Evolutionary conservation across 2,113 vertebrate species (phyloP), one percentile per base, ranked within the genome.

Genomic region (Lamprotornis superbus): DNA sequence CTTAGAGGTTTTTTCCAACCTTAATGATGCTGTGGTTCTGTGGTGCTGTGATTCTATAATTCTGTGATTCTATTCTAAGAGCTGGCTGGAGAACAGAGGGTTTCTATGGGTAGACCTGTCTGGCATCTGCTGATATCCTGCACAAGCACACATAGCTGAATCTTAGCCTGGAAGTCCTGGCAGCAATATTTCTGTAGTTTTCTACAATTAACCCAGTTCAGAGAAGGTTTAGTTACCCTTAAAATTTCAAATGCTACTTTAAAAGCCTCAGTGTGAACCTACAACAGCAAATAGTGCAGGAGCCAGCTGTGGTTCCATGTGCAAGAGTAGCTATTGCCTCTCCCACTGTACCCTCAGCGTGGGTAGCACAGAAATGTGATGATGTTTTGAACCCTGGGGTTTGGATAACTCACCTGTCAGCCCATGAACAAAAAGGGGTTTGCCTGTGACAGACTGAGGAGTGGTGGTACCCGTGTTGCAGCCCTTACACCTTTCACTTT

Each of bases 271-370:
- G 11, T 27, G 15, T 42, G n/a, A 40, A 44, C 40, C n/a, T n/a
- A 8, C 7, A 25, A 3, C 11, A 78, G 40, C 61, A 68, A 47
- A 73, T 0, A 53, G 42, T 4, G 5, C 6, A 6, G 7, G 35
- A 42, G 33, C n/a, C 42, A 69, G 79, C 55, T n/a, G 35, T 50
- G 53, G 21, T 10, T 57, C 39, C n/a, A 21, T 0, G 1, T 17
- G 31, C 23, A 11, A 33, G 33, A 6, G 59, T 15, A 44, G 33
- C 46, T 44, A 0, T 8, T 30, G 12, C 12, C 12, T 63, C 42
- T 84, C 33, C 57, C 35, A 2, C 47, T 3, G 33, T 3, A 23
- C 16, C 31, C 25, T 19, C 27, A 0, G 0, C 7, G 53, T 64
- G 70, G 59, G 21, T 6, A 39, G 52, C 69, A 46, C 56, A 90